Base-by-base conservation (phyloP, 2,888 invertebrate species). In the Nasonovia ribisnigri region DNA sequence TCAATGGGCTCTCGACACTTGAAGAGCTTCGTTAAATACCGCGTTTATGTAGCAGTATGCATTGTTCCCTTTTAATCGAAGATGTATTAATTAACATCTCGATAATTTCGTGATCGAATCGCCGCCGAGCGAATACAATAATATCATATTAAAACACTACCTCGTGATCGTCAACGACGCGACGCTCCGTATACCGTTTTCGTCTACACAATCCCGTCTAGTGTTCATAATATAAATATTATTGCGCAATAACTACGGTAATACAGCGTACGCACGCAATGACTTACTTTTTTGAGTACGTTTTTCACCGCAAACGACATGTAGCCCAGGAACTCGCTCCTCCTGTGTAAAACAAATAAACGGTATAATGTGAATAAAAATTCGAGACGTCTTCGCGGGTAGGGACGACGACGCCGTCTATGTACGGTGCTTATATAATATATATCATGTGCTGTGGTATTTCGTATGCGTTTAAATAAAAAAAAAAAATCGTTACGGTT, bases 301-400 rank as follows among this genome's bases (percentile, higher is more conserved):
- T 98, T 97, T 96, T 97, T 97, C 95, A 98, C 96, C 95, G 98
- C 98, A 96, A 98, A 98, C 96, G 98, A 98, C 97, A 98, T 98
- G 96, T 98, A 98, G 97, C 98, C 99, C 96, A 99, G 96, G 96
- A 98, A 98, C 96, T 98, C 98, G 96, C 98, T 98, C 96, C 98
- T 97, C 96, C 98, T 98, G 97, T n/a, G 42, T 36, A 95, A 97
- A 96, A 96, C 95, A 77, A 77, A 77, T 77, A 77, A 77, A 77
- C 77, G 36, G 36, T 77, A 36, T 20, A 8, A 20, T 77, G 20
- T 77, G 36, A 77, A 36, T 36, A 77, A n/a, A 67, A 77, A 36
- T 20, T 8, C n/a, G 77, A 77, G 77, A 36, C 20, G 36, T 77
- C 36, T 16, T 77, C 10, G 8, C 20, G 3, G 8, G 6, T 20